These are phyloP conservation scores for Oenanthe melanoleuca DNA, from an alignment of 2,113 vertebrate species.

Conservation along the genomic window DNA sequence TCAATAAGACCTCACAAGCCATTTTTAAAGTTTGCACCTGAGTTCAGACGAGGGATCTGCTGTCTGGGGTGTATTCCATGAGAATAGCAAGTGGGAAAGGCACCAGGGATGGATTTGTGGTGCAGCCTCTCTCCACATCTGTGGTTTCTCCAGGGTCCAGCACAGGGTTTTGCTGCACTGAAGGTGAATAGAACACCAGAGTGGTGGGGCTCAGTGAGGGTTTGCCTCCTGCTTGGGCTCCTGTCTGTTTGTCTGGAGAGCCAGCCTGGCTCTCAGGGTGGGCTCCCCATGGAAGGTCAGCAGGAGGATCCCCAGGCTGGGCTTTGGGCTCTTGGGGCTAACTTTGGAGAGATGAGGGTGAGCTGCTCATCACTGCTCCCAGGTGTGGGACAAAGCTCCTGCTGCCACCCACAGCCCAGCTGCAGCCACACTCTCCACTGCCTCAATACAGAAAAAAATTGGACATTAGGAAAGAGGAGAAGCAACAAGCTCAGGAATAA, in stretches of 20 bases:
- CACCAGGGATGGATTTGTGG: background rate
- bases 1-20: background rate
- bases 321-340: background rate
- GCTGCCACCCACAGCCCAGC: background rate
- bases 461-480: background rate
- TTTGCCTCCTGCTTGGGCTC: background rate
- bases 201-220: background rate
- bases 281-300: background rate
- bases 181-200: background rate
- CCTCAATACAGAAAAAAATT: background rate
- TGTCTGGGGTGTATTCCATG: background rate
- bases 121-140: background rate
- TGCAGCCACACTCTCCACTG: background rate
- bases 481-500: background rate
- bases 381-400: background rate
- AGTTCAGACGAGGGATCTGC: background rate
- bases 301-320: background rate
- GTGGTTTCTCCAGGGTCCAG: background rate
- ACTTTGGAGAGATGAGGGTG: constrained; percentile 1
- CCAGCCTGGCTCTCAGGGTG: background rate
- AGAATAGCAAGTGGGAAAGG: background rate
- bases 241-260: background rate
- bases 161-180: accelerated
- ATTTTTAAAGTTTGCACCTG: constrained; percentile 3
- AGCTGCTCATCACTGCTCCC: background rate